A percentile compares a stretch with the other conserved stretches of the same genome.
These are phyloP conservation scores for Paramormyrops kingsleyae DNA, from an alignment of 2,113 vertebrate species.

Conservation along the genomic window DNA sequence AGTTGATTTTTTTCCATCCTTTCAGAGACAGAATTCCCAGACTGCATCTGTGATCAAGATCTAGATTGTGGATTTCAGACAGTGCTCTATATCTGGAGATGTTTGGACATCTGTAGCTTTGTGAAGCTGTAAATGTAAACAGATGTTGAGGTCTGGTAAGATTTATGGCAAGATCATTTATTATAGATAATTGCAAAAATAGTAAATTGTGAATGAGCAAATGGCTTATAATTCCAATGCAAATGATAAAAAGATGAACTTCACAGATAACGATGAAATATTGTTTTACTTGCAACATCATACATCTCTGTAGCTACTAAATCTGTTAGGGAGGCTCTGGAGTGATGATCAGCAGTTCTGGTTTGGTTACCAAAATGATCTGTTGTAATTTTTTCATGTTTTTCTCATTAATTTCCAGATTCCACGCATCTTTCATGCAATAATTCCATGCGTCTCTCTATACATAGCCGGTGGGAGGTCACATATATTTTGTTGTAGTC, in stretches of 20 bases:
- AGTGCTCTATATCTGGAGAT: background rate
- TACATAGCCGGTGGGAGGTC: background rate
- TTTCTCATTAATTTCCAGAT: background rate
- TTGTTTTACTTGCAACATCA: background rate
- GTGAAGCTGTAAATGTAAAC: background rate
- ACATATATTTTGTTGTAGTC: background rate
- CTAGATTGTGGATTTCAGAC: background rate
- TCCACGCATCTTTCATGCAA: background rate
- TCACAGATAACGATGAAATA: background rate
- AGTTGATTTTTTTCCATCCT: background rate
- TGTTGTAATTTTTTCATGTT: background rate
- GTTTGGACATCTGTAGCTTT: background rate
- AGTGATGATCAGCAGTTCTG: background rate
- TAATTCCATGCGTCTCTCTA: background rate
- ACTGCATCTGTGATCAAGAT: background rate
- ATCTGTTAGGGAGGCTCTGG: background rate
- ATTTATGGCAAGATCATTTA: background rate
- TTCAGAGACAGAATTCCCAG: background rate
- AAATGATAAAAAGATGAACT: slow-evolving; percentile 11
- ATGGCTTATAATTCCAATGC: background rate
- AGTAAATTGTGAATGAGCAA: background rate
- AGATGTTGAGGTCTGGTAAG: background rate
- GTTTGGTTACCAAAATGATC: background rate
- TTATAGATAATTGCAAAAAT: background rate
- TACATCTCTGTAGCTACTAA: slow-evolving; percentile 14